Evolutionary conservation across 1,140 invertebrate genomes (phyloP).

Genomic region (Apis laboriosa): DNA sequence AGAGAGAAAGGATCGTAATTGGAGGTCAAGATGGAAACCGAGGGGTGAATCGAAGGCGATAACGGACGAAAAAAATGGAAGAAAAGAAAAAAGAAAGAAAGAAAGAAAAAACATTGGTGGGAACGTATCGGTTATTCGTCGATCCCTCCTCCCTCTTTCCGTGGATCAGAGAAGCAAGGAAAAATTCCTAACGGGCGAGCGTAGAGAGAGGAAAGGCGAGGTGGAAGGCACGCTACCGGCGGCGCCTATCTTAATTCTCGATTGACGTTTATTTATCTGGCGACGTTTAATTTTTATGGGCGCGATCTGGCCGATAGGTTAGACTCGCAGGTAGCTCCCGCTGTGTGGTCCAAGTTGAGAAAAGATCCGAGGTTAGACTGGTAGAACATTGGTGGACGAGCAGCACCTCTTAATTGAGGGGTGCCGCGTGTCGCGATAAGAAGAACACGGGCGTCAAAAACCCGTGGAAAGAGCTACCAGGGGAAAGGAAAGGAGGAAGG

Average conservation of each 20-base stretch:
- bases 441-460: conserved; percentile 70
- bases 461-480: conserved; percentile 62
- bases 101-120: background rate
- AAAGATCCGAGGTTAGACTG: conserved; percentile 44
- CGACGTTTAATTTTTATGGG: conserved; percentile 80
- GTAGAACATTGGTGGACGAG: conserved; percentile 68
- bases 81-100: too few relatives aligned
- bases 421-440: conserved; percentile 72
- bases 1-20: background rate
- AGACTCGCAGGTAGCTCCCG: conserved; percentile 69
- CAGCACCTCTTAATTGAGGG: conserved; percentile 72
- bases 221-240: conserved; percentile 61
- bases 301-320: conserved; percentile 72
- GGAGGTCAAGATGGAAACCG: background rate
- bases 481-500: conserved; percentile 53
- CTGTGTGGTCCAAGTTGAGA: conserved; percentile 71
- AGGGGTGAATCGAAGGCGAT: background rate
- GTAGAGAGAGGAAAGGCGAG: conserved; percentile 44
- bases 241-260: conserved; percentile 79
- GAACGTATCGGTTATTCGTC: conserved; percentile 34
- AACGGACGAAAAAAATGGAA: too few relatives aligned
- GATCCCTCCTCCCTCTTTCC: conserved; percentile 20
- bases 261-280: conserved; percentile 81
- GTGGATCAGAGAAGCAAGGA: conserved; percentile 30
- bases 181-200: conserved; percentile 63